Percentiles rank a stretch among this genome's conserved stretches.
These are phyloP conservation scores for Corythaeola cristata DNA, from an alignment of 2,113 vertebrate genomes.

Conservation along the genomic window DNA sequence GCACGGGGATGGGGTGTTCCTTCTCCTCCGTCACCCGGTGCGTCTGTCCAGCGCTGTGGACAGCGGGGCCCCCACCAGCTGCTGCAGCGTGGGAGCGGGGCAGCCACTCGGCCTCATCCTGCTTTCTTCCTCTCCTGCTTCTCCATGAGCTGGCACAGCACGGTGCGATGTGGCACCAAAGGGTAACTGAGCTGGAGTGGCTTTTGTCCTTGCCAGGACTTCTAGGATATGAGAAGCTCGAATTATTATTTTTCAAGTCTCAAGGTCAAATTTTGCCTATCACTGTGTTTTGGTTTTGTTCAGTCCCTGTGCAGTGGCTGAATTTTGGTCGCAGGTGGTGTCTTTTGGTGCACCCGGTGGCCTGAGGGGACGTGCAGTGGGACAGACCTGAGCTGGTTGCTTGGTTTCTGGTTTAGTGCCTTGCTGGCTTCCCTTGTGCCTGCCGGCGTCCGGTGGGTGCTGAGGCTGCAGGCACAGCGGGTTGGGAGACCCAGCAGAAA, in stretches of 20 bases:
- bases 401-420: not conserved
- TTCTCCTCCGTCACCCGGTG: rapidly evolving
- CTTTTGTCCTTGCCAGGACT: not conserved
- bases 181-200: not conserved
- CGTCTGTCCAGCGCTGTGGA: not conserved
- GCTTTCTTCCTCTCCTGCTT: not conserved
- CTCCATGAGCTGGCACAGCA: not conserved
- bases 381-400: not conserved
- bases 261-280: not conserved
- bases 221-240: not conserved
- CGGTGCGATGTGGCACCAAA: not conserved
- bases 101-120: rapidly evolving
- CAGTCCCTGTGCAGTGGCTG: not conserved
- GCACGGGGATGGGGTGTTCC: not conserved
- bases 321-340: not conserved
- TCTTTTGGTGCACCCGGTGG: not conserved
- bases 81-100: not conserved
- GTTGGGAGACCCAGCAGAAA: not conserved
- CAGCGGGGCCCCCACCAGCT: not conserved
- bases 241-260: not conserved
- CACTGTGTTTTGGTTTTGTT: not conserved
- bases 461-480: not conserved
- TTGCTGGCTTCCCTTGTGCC: not conserved
- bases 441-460: rapidly evolving
- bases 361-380: not conserved